Percentiles rank a stretch among this genome's conserved stretches.
phyloP scores from a whole-genome alignment of 1,140 invertebrate genomes.

The Drosophila mauritiana region DNA sequence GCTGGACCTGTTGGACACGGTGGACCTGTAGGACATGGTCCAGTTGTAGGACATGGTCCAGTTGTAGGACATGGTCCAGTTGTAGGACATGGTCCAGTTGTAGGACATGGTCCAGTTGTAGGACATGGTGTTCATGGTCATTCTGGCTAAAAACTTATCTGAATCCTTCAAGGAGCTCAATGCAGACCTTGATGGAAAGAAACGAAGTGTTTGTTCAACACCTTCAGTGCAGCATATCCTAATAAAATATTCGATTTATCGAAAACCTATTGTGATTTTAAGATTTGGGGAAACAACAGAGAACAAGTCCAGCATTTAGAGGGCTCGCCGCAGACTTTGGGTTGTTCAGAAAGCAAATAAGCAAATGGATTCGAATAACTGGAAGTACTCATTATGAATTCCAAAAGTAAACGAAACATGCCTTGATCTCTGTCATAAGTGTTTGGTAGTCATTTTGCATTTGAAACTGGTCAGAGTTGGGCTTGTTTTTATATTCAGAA shows the following conservation, averaged over 20 bases:
- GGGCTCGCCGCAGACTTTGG: neutral
- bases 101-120: neutral
- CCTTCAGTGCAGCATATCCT: neutral
- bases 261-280: neutral
- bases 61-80: neutral
- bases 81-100: neutral
- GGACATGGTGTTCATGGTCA: neutral
- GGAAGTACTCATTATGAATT: neutral
- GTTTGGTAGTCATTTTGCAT: neutral
- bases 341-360: neutral
- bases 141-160: neutral
- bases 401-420: neutral
- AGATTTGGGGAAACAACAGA: no score
- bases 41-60: neutral
- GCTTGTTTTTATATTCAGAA: slow-evolving; percentile 19
- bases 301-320: neutral
- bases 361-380: slow-evolving; percentile 1
- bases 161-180: neutral
- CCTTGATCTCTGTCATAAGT: neutral
- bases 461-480: slow-evolving; percentile 13
- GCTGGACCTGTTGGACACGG: neutral
- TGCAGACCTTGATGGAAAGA: neutral
- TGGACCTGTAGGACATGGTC: neutral
- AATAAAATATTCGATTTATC: slow-evolving; percentile 21
- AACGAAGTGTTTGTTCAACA: neutral